phyloP scores from a whole-genome alignment of 2,888 invertebrate species.

The Eurytoma adleriae region DNA sequence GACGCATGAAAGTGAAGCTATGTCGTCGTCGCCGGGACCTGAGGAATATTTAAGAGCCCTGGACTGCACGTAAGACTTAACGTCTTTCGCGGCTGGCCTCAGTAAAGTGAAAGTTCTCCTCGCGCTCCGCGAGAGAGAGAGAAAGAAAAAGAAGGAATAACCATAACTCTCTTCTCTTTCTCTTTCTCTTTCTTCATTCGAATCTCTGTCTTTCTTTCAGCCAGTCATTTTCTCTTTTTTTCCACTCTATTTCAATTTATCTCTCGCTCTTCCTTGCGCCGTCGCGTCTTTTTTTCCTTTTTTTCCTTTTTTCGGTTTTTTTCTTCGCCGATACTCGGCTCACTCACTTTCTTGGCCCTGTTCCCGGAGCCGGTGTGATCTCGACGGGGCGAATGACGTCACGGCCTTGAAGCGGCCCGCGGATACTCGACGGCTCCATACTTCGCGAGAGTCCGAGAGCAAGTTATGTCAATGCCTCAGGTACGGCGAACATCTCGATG shows the following conservation, averaged over 20 bases:
- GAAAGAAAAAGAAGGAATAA: slow-evolving; percentile 20
- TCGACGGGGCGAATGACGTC: slow-evolving; percentile 30
- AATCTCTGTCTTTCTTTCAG: slow-evolving; percentile 19
- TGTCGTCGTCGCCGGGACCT: not conserved
- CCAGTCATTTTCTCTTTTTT: slow-evolving; percentile 43
- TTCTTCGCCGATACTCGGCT: not conserved
- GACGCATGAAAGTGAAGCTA: slow-evolving; percentile 47
- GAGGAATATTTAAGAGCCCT: slow-evolving; percentile 26
- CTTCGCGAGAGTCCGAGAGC: not conserved
- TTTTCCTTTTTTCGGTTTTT: not conserved
- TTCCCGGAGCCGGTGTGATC: slow-evolving; percentile 9
- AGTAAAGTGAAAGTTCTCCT: slow-evolving; percentile 69
- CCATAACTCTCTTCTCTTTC: slow-evolving; percentile 50
- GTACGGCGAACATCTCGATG: too few species aligned
- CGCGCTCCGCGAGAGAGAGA: slow-evolving; percentile 41
- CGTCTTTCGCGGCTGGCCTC: slow-evolving; percentile 61
- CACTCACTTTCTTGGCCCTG: slow-evolving; percentile 38
- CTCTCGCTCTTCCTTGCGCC: slow-evolving; percentile 45
- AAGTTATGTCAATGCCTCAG: not conserved
- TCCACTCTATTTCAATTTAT: not conserved
- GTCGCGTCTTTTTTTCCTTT: not conserved
- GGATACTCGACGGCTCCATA: not conserved
- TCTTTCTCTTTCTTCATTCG: not conserved
- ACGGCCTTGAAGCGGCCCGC: slow-evolving; percentile 14
- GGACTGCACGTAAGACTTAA: not conserved